phyloP scores from a whole-genome alignment of 2,888 invertebrate genomes.

The Phasia obesa region DNA sequence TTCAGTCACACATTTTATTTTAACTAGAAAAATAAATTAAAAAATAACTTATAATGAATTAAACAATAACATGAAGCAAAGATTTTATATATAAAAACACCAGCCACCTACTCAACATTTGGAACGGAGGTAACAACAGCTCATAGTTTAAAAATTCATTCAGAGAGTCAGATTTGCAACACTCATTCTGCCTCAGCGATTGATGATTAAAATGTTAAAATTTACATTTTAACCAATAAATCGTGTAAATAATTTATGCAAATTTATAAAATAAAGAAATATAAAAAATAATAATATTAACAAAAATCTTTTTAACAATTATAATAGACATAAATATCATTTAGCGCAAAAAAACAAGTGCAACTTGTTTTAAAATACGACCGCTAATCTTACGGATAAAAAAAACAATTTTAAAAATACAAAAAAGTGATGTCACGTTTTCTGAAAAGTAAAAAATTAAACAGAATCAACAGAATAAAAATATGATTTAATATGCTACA shows the following conservation, averaged over 20 bases:
- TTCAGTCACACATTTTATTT: conserved; percentile 5
- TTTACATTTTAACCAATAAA: conserved; percentile 39
- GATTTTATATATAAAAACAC: conserved; percentile 41
- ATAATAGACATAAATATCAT: conserved; percentile 33
- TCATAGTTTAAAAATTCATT: conserved; percentile 55
- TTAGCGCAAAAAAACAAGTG: conserved; percentile 64
- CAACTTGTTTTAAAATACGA: conserved; percentile 61
- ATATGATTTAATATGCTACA: conserved; percentile 12
- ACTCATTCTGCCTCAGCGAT: not conserved
- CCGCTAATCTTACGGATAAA: conserved; percentile 14
- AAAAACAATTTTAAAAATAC: conserved; percentile 40
- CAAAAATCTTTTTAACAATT: conserved; percentile 18
- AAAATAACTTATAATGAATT: conserved; percentile 33
- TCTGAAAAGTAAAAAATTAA: conserved; percentile 40
- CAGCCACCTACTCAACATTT: conserved; percentile 61
- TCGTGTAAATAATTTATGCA: conserved; percentile 36
- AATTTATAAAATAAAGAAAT: conserved; percentile 24
- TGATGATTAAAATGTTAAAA: conserved; percentile 14
- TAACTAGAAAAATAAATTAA: conserved; percentile 18
- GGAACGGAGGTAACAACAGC: conserved; percentile 36
- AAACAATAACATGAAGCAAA: conserved; percentile 19
- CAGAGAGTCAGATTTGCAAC: conserved; percentile 13
- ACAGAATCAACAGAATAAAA: conserved; percentile 34
- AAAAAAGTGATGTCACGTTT: conserved; percentile 66
- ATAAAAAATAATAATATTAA: conserved; percentile 27